Percentiles rank a stretch among this genome's conserved stretches.
phyloP scores from a whole-genome alignment of 1,140 invertebrate species.

The Heliothis virescens region DNA sequence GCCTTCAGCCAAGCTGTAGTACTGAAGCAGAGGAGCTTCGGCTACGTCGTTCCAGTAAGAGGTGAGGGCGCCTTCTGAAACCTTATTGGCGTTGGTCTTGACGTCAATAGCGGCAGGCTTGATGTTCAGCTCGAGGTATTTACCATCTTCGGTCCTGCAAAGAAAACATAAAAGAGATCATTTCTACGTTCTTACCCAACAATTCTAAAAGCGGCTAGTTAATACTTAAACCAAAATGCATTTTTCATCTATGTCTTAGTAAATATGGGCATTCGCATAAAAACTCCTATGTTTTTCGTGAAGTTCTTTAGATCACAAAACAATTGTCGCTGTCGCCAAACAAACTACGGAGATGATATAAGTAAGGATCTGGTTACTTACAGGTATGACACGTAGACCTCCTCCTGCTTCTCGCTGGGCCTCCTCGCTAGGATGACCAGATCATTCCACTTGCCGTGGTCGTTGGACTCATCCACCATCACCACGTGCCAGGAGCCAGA shows the following conservation, averaged over 20 bases:
- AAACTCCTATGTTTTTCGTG: too few relatives aligned
- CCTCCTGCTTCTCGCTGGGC: slow-evolving; percentile 59
- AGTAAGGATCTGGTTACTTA: slow-evolving; percentile 52
- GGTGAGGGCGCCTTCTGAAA: neutral
- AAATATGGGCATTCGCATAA: too few relatives aligned
- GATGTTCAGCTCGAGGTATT: slow-evolving; percentile 31
- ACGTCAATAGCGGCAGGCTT: slow-evolving; percentile 69
- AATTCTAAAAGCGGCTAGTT: too few relatives aligned
- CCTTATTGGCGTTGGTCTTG: slow-evolving; percentile 9
- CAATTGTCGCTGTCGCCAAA: too few relatives aligned
- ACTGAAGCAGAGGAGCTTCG: slow-evolving; percentile 8
- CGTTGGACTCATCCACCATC: slow-evolving; percentile 84
- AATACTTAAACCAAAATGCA: too few relatives aligned
- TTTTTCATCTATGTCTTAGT: too few relatives aligned
- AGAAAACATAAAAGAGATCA: too few relatives aligned
- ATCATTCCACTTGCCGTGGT: neutral
- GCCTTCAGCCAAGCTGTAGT: neutral
- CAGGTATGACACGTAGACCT: slow-evolving; percentile 79
- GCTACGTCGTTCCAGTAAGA: neutral
- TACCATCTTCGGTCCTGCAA: neutral
- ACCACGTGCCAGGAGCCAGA: slow-evolving; percentile 88
- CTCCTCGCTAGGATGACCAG: slow-evolving; percentile 62
- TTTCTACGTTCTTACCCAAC: too few relatives aligned
- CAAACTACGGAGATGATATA: too few relatives aligned
- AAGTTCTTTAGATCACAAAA: too few relatives aligned